phyloP scores from a whole-genome alignment of 2,888 invertebrate genomes.

The Synergus japonicus region DNA sequence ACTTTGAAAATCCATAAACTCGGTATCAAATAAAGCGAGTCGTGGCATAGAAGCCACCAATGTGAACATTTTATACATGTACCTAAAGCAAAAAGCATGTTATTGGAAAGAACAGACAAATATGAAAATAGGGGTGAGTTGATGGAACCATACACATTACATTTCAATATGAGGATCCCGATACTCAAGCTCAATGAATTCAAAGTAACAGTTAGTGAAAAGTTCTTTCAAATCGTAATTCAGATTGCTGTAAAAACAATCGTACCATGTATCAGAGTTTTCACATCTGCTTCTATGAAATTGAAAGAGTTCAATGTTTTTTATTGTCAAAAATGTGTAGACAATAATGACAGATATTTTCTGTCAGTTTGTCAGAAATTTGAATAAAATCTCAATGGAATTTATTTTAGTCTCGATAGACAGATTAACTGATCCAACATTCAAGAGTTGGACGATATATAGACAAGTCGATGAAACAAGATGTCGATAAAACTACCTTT shows the following conservation, averaged over 20 bases:
- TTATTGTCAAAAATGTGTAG: not conserved
- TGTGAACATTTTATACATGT: conserved; percentile 9
- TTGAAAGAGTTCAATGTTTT: not conserved
- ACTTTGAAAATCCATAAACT: conserved; percentile 31
- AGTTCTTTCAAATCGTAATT: conserved; percentile 1
- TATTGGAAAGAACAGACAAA: conserved; percentile 3
- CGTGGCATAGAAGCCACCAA: not conserved
- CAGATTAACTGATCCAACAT: not conserved
- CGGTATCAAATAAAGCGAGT: conserved; percentile 3
- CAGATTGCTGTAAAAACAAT: not conserved
- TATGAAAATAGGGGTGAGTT: not conserved
- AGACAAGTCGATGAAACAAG: not conserved
- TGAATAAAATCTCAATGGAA: not conserved
- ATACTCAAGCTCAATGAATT: conserved; percentile 26
- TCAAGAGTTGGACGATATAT: not conserved
- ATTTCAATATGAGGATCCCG: not conserved
- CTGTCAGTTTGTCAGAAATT: not conserved
- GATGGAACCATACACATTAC: not conserved
- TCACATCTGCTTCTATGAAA: too few relatives aligned
- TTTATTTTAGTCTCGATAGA: not conserved
- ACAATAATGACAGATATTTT: conserved; percentile 1
- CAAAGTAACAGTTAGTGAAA: not conserved
- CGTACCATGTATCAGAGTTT: not conserved
- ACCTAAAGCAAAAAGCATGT: not conserved
- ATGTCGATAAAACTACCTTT: conserved; percentile 16